Conservation (phyloP, 2,888 invertebrate genomes). For the Anarsia innoxiella region DNA sequence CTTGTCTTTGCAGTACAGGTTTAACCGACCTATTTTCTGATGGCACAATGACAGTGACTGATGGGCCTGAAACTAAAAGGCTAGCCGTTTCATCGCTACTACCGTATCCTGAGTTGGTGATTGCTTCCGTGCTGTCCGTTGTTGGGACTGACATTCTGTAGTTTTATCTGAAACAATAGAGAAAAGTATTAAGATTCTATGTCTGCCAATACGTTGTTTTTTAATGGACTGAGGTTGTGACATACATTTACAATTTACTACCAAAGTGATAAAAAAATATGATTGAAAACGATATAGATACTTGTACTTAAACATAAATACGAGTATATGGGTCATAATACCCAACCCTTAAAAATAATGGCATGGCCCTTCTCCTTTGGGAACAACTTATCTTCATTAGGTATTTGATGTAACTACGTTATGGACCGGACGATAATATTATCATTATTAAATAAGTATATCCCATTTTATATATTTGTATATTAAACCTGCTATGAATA, state of each 20-base stretch:
- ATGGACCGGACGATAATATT: background rate
- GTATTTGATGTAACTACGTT: background rate
- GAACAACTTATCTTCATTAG: background rate
- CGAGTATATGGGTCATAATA: slow-evolving; percentile 6
- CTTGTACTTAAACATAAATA: too few species aligned
- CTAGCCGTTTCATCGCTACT: slow-evolving; percentile 90
- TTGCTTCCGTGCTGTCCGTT: slow-evolving; percentile 73
- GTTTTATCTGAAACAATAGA: slow-evolving; percentile 47
- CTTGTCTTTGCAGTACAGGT: slow-evolving; percentile 89
- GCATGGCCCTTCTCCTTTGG: background rate
- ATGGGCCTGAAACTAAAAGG: slow-evolving; percentile 80
- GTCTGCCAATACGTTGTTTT: background rate
- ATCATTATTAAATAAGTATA: too few species aligned
- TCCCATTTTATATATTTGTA: too few species aligned
- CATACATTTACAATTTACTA: background rate
- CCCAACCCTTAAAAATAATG: slow-evolving; percentile 1
- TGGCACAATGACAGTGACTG: slow-evolving; percentile 69
- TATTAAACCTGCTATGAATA: too few species aligned
- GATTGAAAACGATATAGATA: slow-evolving; percentile 11
- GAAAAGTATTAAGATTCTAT: slow-evolving; percentile 6
- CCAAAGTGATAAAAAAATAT: slow-evolving; percentile 5
- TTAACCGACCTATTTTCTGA: slow-evolving; percentile 72
- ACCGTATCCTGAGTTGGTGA: slow-evolving; percentile 79
- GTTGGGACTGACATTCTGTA: slow-evolving; percentile 63
- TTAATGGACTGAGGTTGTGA: background rate